Evolutionary conservation across 2,113 vertebrate genomes (phyloP), one percentile per base, ranked within the genome.

Genomic region (Edolisoma coerulescens): DNA sequence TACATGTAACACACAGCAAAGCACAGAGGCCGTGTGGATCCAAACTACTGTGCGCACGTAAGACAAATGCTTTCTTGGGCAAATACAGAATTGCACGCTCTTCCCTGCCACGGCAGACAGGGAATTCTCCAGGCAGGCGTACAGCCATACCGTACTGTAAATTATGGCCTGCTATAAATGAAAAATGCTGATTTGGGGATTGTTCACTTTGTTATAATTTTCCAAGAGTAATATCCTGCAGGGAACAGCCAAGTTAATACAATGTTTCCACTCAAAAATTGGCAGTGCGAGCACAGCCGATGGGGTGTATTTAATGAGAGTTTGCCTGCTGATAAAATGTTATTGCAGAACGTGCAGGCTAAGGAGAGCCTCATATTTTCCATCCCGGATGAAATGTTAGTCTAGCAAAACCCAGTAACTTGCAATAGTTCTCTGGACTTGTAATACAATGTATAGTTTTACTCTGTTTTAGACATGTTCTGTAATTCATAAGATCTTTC

Each of bases 231-330:
- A 95, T 85, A 92, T 91, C 86, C 86, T 93, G 70, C 75, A 80
- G 78, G 54, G 74, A 90, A 85, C 70, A 91, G 94, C 89, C 95
- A 97, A 96, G 87, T 96, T 94, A 97, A 95, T 92, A 93, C 91
- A 95, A 80, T 96, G 85, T 97, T 97, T 94, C 93, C 92, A 96
- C 93, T 96, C 73, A 86, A 83, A 96, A 96, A 93, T 86, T 95
- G 95, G 95, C 93, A 93, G 87, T 35, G 79, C 4, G 17, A 93
- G 81, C 17, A 1, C 56, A 68, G 76, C 76, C 6, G 1, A 94
- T 92, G 91, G 84, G 70, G 79, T 53, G 61, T 74, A 82, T 84
- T 96, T 93, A 94, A 96, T 81, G 67, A 91, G 77, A 89, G 16
- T 77, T 68, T 78, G 84, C 89, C 89, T 89, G 90, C 82, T 95